Conservation (phyloP, 2,888 invertebrate species). For the Sicus ferrugineus region DNA sequence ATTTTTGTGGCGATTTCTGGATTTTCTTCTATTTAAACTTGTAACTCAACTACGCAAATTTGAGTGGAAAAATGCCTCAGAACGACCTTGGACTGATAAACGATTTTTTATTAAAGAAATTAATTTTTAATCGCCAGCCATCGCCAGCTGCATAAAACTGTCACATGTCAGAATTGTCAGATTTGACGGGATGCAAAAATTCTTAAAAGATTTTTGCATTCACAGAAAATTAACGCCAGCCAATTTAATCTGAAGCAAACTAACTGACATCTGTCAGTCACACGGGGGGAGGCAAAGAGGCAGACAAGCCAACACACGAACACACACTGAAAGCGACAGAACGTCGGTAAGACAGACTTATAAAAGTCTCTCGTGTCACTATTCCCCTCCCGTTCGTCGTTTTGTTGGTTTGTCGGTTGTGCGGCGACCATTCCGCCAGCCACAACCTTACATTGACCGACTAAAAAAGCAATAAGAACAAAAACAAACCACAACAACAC, state of each 20-base stretch:
- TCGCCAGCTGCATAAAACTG: background rate
- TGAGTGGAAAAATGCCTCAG: too few relatives aligned
- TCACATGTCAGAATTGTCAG: background rate
- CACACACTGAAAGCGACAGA: background rate
- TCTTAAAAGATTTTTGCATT: constrained; percentile 24
- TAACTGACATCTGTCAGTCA: constrained; percentile 23
- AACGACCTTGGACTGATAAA: background rate
- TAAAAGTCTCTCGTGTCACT: too few relatives aligned
- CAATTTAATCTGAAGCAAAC: constrained; percentile 15
- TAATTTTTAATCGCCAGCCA: background rate
- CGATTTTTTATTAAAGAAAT: background rate
- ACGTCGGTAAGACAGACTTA: too few relatives aligned
- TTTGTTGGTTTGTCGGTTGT: background rate
- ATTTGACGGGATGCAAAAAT: constrained; percentile 10
- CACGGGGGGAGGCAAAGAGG: too few relatives aligned
- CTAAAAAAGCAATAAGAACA: constrained; percentile 27
- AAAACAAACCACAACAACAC: constrained; percentile 6
- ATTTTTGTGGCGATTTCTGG: too few relatives aligned
- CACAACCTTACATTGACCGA: constrained; percentile 36
- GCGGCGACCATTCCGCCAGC: background rate
- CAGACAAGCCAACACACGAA: background rate
- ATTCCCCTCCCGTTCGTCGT: too few relatives aligned
- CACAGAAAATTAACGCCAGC: background rate
- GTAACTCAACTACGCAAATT: too few relatives aligned
- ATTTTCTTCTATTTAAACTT: too few relatives aligned